These are phyloP conservation scores for Ceriagrion tenellum DNA, from an alignment of 2,888 invertebrate genomes.

Conservation along the genomic window DNA sequence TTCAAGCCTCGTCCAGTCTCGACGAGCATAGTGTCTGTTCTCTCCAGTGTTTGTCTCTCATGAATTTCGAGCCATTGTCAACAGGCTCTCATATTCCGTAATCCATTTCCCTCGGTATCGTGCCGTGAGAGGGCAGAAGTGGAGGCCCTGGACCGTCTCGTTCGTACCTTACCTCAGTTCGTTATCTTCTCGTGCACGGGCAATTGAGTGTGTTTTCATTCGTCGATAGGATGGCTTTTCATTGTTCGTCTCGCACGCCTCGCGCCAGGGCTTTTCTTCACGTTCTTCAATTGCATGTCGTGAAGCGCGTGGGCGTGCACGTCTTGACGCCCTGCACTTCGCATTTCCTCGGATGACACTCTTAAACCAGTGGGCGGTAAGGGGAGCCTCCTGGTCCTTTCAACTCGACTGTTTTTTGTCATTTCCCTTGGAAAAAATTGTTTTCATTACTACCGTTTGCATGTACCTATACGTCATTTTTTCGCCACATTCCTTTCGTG, in stretches of 20 bases:
- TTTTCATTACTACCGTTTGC: no score
- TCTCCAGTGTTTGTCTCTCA: neutral
- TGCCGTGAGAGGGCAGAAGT: neutral
- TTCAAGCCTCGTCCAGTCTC: neutral
- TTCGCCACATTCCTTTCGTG: no score
- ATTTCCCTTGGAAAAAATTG: no score
- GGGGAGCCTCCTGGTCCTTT: neutral
- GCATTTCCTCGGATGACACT: neutral
- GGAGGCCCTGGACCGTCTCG: neutral
- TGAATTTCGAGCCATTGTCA: neutral
- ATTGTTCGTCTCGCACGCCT: neutral
- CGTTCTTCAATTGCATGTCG: neutral
- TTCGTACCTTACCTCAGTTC: neutral
- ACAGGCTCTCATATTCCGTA: neutral
- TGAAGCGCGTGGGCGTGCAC: neutral
- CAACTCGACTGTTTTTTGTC: neutral
- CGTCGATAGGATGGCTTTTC: neutral
- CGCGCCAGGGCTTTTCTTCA: neutral
- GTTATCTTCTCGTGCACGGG: conserved; percentile 14
- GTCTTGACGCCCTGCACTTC: neutral
- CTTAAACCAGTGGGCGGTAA: neutral
- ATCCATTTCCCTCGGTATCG: neutral
- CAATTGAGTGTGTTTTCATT: conserved; percentile 1
- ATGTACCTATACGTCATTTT: no score
- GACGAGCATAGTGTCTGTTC: neutral